phyloP scores from a whole-genome alignment of 2,888 invertebrate species.

The Aphodius sticticus region DNA sequence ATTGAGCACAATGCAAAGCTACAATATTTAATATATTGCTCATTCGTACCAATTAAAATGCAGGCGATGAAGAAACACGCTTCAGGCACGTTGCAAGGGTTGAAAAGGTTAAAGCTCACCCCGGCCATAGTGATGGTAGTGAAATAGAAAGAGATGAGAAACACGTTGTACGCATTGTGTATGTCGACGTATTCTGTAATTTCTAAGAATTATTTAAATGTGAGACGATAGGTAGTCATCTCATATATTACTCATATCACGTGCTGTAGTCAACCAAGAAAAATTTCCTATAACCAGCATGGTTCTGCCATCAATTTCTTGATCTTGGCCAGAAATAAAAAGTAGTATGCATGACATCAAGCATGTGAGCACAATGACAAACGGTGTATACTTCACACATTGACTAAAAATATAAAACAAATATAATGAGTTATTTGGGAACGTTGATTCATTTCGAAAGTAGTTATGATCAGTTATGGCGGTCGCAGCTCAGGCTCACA shows the following conservation, averaged over 20 bases:
- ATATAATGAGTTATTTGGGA: no score
- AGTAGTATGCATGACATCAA: constrained; percentile 22
- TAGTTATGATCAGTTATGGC: no score
- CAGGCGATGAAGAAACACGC: constrained; percentile 35
- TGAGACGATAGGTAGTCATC: not conserved
- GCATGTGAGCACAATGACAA: constrained; percentile 24
- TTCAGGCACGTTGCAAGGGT: constrained; percentile 33
- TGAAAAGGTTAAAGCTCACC: constrained; percentile 37
- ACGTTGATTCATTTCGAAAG: constrained; percentile 1
- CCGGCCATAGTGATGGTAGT: constrained; percentile 24
- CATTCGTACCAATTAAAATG: constrained; percentile 34
- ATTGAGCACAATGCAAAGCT: not conserved
- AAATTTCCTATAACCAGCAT: constrained; percentile 17
- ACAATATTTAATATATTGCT: not conserved
- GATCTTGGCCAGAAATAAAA: constrained; percentile 23
- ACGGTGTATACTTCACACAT: constrained; percentile 28
- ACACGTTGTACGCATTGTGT: constrained; percentile 5
- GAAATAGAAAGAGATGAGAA: constrained; percentile 22
- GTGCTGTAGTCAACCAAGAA: constrained; percentile 19
- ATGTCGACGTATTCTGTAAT: not conserved
- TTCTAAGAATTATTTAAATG: not conserved
- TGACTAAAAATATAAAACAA: constrained; percentile 33
- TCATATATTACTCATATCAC: constrained; percentile 10
- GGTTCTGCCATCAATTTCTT: not conserved
- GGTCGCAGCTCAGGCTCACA: no score